Conservation (phyloP, 2,888 invertebrate genomes). For the Dynastes hyllus region DNA sequence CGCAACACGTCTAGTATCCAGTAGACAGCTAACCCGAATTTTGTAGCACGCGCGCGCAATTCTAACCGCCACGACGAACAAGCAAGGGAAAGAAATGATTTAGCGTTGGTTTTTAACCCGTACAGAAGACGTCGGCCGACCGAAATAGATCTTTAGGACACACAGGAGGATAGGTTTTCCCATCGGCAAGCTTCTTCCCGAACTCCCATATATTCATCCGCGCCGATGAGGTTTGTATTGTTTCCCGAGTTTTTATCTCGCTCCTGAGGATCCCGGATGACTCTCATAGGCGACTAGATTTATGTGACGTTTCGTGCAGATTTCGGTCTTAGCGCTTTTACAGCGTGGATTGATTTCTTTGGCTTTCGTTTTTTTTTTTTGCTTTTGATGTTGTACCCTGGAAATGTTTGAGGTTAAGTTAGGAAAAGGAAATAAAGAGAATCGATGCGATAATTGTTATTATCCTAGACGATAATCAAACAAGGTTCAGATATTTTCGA, state of each 20-base stretch:
- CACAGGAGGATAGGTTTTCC: slow-evolving; percentile 41
- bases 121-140: slow-evolving; percentile 19
- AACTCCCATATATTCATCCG: slow-evolving; percentile 50
- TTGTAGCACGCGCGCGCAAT: too few species aligned
- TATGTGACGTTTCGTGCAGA: slow-evolving; percentile 36
- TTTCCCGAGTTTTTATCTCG: slow-evolving; percentile 49
- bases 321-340: slow-evolving; percentile 24
- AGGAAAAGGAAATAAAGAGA: too few species aligned
- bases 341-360: neutral
- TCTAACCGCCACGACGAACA: neutral
- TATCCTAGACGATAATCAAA: too few species aligned
- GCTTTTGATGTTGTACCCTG: too few species aligned
- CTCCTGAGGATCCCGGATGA: slow-evolving; percentile 38
- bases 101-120: slow-evolving; percentile 38
- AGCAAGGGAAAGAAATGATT: slow-evolving; percentile 33
- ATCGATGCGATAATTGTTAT: too few species aligned
- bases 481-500: too few species aligned
- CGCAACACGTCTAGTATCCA: neutral
- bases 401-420: too few species aligned
- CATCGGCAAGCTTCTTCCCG: neutral
- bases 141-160: slow-evolving; percentile 40
- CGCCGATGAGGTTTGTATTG: slow-evolving; percentile 49
- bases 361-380: too few species aligned
- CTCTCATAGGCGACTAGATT: slow-evolving; percentile 41
- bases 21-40: neutral